These are phyloP conservation scores for Glareola pratincola DNA, from an alignment of 2,113 vertebrate genomes.

Conservation along the genomic window DNA sequence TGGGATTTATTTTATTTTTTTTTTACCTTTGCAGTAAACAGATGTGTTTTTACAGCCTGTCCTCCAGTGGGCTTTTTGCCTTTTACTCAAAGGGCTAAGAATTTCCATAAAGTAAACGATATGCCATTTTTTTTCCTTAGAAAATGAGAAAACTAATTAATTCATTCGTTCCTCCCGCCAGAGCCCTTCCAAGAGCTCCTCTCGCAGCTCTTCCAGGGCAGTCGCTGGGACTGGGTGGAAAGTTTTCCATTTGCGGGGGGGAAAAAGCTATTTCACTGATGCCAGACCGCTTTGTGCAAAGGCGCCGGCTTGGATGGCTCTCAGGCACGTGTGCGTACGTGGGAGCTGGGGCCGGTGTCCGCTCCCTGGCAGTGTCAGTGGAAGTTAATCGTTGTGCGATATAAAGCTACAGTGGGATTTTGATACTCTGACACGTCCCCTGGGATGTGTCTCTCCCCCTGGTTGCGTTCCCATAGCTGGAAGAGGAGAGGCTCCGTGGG, in stretches of 20 bases:
- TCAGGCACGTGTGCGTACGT: fast-evolving
- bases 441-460: not conserved
- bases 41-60: not conserved
- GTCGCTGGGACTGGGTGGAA: not conserved
- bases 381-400: fast-evolving
- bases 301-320: not conserved
- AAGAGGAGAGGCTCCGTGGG: not conserved
- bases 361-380: not conserved
- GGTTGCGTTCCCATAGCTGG: fast-evolving
- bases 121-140: fast-evolving
- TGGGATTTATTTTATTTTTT: not conserved
- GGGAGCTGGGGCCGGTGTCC: fast-evolving
- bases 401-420: not conserved
- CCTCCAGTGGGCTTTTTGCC: not conserved
- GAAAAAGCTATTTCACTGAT: not conserved
- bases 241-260: not conserved
- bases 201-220: fast-evolving
- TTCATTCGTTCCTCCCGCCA: not conserved
- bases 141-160: not conserved
- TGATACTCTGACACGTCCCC: fast-evolving
- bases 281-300: fast-evolving
- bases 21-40: not conserved
- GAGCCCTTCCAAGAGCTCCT: not conserved
- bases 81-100: not conserved
- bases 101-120: not conserved